Evolutionary conservation across 2,888 invertebrate species (phyloP).

Genomic region (Mythimna ferrago): DNA sequence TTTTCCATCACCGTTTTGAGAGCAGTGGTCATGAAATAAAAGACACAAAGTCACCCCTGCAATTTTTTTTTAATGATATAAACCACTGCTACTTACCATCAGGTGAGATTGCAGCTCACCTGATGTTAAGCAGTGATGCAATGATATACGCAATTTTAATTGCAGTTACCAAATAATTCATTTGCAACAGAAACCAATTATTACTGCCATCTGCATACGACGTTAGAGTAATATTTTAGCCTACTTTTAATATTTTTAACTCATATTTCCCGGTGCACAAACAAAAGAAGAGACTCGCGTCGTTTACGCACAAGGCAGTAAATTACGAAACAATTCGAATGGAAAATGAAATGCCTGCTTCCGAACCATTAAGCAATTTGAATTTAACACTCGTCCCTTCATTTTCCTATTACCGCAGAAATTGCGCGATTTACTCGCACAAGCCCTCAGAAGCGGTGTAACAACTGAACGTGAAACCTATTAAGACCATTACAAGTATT

Average conservation of each 20-base stretch:
- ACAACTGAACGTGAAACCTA: conserved; percentile 62
- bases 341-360: conserved; percentile 90
- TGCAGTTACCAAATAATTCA: not conserved
- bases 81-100: too few relatives aligned
- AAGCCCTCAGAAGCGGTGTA: conserved; percentile 65
- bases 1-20: too few relatives aligned
- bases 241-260: conserved; percentile 63
- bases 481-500: conserved; percentile 58
- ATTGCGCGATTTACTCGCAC: conserved; percentile 79
- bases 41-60: too few relatives aligned
- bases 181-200: conserved; percentile 40
- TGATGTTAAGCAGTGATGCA: too few relatives aligned
- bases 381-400: conserved; percentile 90
- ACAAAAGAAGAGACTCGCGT: conserved; percentile 80
- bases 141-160: too few relatives aligned
- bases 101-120: too few relatives aligned
- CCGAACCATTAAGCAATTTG: conserved; percentile 89
- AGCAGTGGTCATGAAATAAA: too few relatives aligned
- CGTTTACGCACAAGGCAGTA: conserved; percentile 85
- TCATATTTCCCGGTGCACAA: conserved; percentile 76
- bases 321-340: conserved; percentile 88
- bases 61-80: too few relatives aligned
- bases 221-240: conserved; percentile 54
- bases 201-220: conserved; percentile 37
- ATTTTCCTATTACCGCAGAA: conserved; percentile 88